Evolutionary conservation across 1,140 invertebrate genomes (phyloP).

Genomic region (Tetraneura akinire): DNA sequence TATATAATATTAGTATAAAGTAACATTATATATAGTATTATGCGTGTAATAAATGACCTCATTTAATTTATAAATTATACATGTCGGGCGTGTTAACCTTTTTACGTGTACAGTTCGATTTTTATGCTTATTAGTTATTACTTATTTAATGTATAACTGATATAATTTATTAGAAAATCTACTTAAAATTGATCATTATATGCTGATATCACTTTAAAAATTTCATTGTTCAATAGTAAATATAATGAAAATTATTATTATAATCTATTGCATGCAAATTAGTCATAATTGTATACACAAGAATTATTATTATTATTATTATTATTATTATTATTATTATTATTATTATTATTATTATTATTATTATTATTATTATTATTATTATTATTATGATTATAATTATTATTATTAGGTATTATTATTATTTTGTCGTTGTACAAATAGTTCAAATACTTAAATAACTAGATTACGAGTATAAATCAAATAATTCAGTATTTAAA

Average conservation of each 20-base stretch:
- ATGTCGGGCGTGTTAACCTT: neutral
- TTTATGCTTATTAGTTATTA: neutral
- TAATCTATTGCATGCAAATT: neutral
- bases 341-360: too few species aligned
- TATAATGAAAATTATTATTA: neutral
- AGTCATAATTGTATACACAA: constrained; percentile 3
- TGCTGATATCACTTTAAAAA: neutral
- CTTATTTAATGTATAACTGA: too few species aligned
- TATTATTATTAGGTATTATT: too few species aligned
- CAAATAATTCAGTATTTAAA: too few species aligned
- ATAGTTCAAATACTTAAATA: too few species aligned
- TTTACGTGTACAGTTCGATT: neutral
- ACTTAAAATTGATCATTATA: neutral
- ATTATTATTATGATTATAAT: too few species aligned
- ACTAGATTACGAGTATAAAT: too few species aligned
- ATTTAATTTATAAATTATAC: neutral
- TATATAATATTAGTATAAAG: neutral
- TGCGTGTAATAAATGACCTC: neutral
- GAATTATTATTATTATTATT: constrained; percentile 21
- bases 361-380: too few species aligned
- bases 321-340: too few species aligned
- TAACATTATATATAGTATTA: neutral
- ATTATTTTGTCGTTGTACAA: too few species aligned
- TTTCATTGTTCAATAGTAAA: neutral
- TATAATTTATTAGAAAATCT: constrained; percentile 2